Conservation (phyloP, 2,888 invertebrate species). For the Acleris emargana region DNA sequence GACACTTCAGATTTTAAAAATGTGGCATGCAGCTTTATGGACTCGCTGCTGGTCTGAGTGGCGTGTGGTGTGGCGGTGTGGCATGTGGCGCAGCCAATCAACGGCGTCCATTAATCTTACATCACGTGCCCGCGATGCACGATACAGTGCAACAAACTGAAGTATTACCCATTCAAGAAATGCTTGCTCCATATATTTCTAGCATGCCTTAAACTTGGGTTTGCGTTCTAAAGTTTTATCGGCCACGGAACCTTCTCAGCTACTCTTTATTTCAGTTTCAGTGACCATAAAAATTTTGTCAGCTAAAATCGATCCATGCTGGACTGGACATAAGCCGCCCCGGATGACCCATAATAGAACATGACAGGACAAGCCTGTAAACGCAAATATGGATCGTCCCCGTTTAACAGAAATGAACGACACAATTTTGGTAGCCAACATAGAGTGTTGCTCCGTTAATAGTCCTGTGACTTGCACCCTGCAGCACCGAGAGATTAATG, state of each 20-base stretch:
- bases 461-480: constrained; percentile 39
- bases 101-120: constrained; percentile 28
- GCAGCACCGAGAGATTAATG: constrained; percentile 48
- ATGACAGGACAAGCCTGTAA: constrained; percentile 11
- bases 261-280: no score
- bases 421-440: constrained; percentile 8
- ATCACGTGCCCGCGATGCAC: constrained; percentile 23
- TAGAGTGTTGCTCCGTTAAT: constrained; percentile 33
- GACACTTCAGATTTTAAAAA: no score
- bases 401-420: background rate
- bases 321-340: no score
- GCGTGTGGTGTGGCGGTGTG: constrained; percentile 7
- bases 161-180: constrained; percentile 20
- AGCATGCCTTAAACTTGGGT: background rate
- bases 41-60: background rate
- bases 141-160: constrained; percentile 13
- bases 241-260: no score
- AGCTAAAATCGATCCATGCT: no score
- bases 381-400: constrained; percentile 6
- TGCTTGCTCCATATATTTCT: constrained; percentile 16
- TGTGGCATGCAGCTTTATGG: background rate
- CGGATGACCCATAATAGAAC: background rate
- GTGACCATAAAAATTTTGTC: no score
- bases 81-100: constrained; percentile 16
- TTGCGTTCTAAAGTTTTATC: no score